Base-by-base conservation (phyloP, 92 coral and sea anemone genomes). In the Porites divaricata region DNA sequence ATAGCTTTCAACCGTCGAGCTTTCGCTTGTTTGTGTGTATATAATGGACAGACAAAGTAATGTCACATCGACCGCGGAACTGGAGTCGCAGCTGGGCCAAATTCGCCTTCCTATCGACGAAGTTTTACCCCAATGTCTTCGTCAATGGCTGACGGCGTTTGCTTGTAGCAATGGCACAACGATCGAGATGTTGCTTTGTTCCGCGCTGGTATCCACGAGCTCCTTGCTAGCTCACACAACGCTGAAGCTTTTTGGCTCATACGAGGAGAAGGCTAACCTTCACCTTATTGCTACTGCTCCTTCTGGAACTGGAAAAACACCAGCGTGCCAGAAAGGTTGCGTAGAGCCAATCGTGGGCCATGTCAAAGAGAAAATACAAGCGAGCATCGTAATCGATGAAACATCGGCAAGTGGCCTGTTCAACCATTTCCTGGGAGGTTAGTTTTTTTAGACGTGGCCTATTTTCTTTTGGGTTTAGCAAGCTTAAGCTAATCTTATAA, bases 251-350 rank as follows among this genome's bases (percentile, higher is more conserved):
- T 82, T 90, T 52, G 66, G 70, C 23, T 52, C 85, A 19, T 88
- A 6, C 4, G 25, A 71, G 63, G 91, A 90, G 56, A 82, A 75
- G 21, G 88, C 70, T 9, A 90, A 90, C 52, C 15, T 82, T 49
- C 88, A 87, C 52, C 5, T 90, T 16, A 14, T 90, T 7, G 93
- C 51, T 50, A 56, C 88, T 8, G 93, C 88, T 49, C 91, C 91
- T 12, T 90, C 93, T 26, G 91, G 93, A 41, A 78, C 91, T 5
- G 93, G 88, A 24, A 90, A n/a, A 67, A 81, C 91, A 2, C 91
- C 91, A 14, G 91, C 91, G 12, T 88, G 88, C 53, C 53, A 72
- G 62, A 53, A 79, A 8, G 90, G 77, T 1, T 86, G 93, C 48
- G 78, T 80, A 28, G 65, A 50, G 17, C 91, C 91, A 9, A 7